Evolutionary conservation across 2,888 invertebrate genomes (phyloP).

Genomic region (Flexamia atlantica): DNA sequence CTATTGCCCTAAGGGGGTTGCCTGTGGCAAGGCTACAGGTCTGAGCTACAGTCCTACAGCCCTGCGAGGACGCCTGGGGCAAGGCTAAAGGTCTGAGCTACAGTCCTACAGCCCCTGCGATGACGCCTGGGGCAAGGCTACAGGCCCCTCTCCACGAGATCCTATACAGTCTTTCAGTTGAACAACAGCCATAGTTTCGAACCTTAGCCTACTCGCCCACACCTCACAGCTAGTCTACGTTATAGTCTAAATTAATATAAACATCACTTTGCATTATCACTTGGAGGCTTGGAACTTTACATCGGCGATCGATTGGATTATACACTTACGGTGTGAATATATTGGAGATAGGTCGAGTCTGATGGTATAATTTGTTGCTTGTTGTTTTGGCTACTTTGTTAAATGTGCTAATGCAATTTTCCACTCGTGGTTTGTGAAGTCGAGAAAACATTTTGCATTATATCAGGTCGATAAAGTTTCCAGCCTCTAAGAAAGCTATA

Average conservation of each 20-base stretch:
- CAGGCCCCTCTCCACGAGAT: constrained; percentile 28
- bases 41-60: background rate
- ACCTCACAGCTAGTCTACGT: constrained; percentile 4
- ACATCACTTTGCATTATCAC: constrained; percentile 55
- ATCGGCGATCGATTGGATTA: background rate
- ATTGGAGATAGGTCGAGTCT: too few relatives aligned
- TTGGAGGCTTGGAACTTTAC: constrained; percentile 15
- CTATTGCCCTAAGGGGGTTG: too few relatives aligned
- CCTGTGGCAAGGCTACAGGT: too few relatives aligned
- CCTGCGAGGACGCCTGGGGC: too few relatives aligned
- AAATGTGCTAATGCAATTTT: too few relatives aligned
- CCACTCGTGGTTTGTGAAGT: too few relatives aligned
- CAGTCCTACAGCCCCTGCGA: too few relatives aligned
- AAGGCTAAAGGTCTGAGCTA: too few relatives aligned
- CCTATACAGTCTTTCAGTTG: constrained; percentile 43
- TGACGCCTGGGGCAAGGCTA: too few relatives aligned
- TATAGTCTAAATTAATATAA: constrained; percentile 53
- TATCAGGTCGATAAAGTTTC: background rate
- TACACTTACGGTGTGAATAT: too few relatives aligned
- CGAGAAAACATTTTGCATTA: background rate
- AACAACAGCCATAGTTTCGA: constrained; percentile 44
- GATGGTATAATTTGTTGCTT: too few relatives aligned
- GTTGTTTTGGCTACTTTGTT: too few relatives aligned
- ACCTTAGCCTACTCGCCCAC: constrained; percentile 35
- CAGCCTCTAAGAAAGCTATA: constrained; percentile 57